A percentile compares a stretch with the other conserved stretches of the same genome.
phyloP scores from a whole-genome alignment of 1,140 invertebrate species.

The Zaprionus davidi region DNA sequence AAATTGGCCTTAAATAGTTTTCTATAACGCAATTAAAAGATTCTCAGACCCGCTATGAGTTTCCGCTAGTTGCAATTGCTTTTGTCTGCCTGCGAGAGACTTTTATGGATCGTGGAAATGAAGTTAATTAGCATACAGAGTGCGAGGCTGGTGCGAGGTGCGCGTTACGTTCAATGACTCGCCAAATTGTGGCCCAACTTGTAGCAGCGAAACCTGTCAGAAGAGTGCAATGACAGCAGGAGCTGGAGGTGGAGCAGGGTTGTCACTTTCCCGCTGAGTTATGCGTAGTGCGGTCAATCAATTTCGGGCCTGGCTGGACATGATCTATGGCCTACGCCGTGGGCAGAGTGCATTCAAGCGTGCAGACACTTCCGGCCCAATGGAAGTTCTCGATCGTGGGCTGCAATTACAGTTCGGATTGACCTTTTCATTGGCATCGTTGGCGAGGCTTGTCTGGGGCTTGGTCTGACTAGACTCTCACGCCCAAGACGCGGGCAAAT shows the following conservation, averaged over 20 bases:
- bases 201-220: conserved; percentile 19
- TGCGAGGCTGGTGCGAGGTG: background rate
- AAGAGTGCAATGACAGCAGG: conserved; percentile 30
- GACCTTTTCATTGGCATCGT: conserved; percentile 60
- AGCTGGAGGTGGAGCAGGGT: conserved; percentile 11
- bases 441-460: conserved; percentile 4
- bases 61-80: conserved; percentile 73
- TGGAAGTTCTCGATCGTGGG: conserved; percentile 12
- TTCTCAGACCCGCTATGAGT: conserved; percentile 59
- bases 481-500: conserved; percentile 63
- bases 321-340: conserved; percentile 20
- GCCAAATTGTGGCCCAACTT: conserved; percentile 32
- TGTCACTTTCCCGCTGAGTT: conserved; percentile 44
- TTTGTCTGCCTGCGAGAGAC: conserved; percentile 35
- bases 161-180: conserved; percentile 27
- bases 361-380: conserved; percentile 37
- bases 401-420: conserved; percentile 53
- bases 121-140: conserved; percentile 71
- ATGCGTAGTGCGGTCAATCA: conserved; percentile 44
- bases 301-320: conserved; percentile 22
- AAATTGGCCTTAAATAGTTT: conserved; percentile 55
- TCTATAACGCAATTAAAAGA: conserved; percentile 67
- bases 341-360: conserved; percentile 58
- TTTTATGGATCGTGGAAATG: conserved; percentile 79
- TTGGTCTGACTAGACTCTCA: conserved; percentile 27